Base-by-base conservation (phyloP, 2,888 invertebrate genomes). In the Heliconius ethilla region DNA sequence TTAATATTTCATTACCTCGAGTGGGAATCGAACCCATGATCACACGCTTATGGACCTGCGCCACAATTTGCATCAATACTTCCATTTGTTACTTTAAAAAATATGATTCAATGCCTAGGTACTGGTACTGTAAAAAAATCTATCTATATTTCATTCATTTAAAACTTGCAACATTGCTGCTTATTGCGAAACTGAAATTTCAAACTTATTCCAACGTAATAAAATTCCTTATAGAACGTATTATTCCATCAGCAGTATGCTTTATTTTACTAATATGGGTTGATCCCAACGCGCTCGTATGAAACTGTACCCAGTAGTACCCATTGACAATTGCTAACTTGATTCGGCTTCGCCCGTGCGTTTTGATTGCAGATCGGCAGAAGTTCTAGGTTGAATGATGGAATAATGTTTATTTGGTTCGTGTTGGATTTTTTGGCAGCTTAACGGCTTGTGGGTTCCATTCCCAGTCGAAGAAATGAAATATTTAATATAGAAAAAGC, bases 61-160 rank as follows among this genome's bases (percentile, higher is more conserved):
- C 7, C 0, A 33, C 9, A 33, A 33, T 4, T 33, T 33, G 0
- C 6, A 6, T 33, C 33, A 15, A 15, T 45, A 45, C 1, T 18
- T 70, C 29, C 27, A 29, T 72, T 55, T 55, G 29, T 55, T 27
- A 72, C 55, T n/a, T 70, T 9, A 7, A 55, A 59, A 72, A 59
- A 33, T 33, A 72, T 66, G 72, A 72, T 55, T 67, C 51, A 55
- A 72, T 69, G 73, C 1, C 1, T 27, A 27, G 27, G 27, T 2
- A 3, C 27, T 27, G 55, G 37, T 73, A 13, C 65, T 73, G 70
- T 37, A 75, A 73, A 66, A 70, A 59, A 65, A 51, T 45, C 59
- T 75, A 22, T 55, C 59, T 29, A 66, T 70, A 79, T 77, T 75
- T 70, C 59, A 59, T 70, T 76, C 75, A 70, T 74, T 74, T 79